Conservation (phyloP, 2,797 vertebrate genomes). For the Heliangelus exortis region DNA sequence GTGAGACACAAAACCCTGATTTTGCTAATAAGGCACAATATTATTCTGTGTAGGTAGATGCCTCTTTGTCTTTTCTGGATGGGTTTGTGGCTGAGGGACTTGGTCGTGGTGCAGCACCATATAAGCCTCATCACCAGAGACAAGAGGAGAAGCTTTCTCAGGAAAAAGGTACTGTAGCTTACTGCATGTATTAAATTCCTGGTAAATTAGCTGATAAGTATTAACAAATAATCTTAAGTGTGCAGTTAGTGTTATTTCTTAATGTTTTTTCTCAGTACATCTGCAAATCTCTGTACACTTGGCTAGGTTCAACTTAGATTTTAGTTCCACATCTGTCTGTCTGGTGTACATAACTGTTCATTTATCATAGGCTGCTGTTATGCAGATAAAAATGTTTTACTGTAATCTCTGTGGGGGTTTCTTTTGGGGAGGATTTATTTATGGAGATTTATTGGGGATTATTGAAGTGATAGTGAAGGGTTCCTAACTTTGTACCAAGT, state of each 20-base stretch:
- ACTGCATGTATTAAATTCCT: background rate
- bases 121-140: constrained; percentile 94
- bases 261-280: background rate
- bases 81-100: constrained; percentile 94
- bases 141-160: constrained; percentile 90
- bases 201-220: background rate
- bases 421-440: background rate
- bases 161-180: constrained; percentile 84
- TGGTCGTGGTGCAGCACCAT: constrained; percentile 89
- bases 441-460: background rate
- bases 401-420: background rate
- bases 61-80: constrained; percentile 95
- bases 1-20: background rate
- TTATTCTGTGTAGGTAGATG: constrained; percentile 86
- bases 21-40: background rate
- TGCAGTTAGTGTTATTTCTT: background rate
- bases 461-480: background rate
- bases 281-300: background rate
- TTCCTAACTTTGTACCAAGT: background rate
- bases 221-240: background rate
- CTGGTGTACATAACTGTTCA: background rate
- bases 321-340: background rate
- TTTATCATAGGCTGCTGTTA: background rate
- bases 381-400: background rate
- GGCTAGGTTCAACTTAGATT: background rate